phyloP scores from a whole-genome alignment of 1,140 invertebrate species.

The Hylaeus anthracinus region DNA sequence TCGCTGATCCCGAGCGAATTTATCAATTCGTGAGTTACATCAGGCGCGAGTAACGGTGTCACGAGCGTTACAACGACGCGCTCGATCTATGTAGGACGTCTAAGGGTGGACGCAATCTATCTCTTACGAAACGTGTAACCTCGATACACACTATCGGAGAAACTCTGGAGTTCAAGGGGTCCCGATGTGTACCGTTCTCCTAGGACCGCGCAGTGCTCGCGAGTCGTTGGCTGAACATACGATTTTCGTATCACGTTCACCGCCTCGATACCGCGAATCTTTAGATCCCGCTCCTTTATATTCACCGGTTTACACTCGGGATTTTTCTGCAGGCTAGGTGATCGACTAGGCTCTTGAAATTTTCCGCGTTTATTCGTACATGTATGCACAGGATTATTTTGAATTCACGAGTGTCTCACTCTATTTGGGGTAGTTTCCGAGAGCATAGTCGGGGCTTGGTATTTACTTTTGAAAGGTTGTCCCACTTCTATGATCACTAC shows the following conservation, averaged over 20 bases:
- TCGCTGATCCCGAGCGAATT: neutral
- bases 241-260: slow-evolving; percentile 10
- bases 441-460: no score
- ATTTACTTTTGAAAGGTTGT: no score
- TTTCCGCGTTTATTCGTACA: no score
- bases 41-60: slow-evolving; percentile 25
- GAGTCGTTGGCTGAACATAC: slow-evolving; percentile 1
- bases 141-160: slow-evolving; percentile 61
- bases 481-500: no score
- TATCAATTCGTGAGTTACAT: slow-evolving; percentile 35
- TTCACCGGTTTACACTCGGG: no score
- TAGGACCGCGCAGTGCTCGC: neutral
- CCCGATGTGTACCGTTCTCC: slow-evolving; percentile 40
- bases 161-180: slow-evolving; percentile 60
- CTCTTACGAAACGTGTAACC: slow-evolving; percentile 66
- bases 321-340: no score
- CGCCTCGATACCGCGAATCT: neutral
- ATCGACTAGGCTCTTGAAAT: no score
- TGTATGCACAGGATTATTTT: no score
- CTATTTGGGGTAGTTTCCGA: no score
- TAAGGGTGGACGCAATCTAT: slow-evolving; percentile 59
- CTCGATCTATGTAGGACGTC: slow-evolving; percentile 58
- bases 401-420: no score
- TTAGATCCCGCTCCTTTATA: neutral
- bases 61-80: slow-evolving; percentile 20